Conservation (phyloP, 1,140 invertebrate genomes). For the Drosophila punjabiensis region DNA sequence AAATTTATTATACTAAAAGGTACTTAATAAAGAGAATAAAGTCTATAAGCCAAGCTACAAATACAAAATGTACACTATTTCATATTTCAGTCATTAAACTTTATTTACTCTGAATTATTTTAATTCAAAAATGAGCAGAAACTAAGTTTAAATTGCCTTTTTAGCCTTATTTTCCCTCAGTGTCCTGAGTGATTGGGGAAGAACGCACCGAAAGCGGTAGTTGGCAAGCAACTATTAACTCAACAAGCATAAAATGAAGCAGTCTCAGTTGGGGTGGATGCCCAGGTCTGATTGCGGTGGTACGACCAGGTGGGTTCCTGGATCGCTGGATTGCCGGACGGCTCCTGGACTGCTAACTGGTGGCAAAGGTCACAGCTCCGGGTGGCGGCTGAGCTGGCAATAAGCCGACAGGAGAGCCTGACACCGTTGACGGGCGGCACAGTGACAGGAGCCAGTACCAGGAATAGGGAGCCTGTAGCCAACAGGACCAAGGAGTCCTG, state of each 20-base stretch:
- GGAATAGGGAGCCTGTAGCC: slow-evolving; percentile 4
- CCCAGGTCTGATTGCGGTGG: slow-evolving; percentile 25
- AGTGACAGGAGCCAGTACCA: slow-evolving; percentile 43
- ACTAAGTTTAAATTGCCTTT: background rate
- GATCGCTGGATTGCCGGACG: background rate
- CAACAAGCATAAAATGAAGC: slow-evolving; percentile 83
- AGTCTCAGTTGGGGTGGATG: slow-evolving; percentile 27
- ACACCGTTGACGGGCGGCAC: slow-evolving; percentile 64
- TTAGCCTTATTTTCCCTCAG: background rate
- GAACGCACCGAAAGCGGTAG: slow-evolving; percentile 50
- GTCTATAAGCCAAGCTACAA: background rate
- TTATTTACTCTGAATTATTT: background rate
- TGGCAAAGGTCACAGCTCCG: slow-evolving; percentile 51
- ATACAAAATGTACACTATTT: background rate
- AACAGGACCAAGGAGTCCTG: background rate
- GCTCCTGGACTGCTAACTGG: slow-evolving; percentile 10
- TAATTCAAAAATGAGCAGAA: background rate
- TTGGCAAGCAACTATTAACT: slow-evolving; percentile 78
- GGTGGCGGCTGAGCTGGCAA: slow-evolving; percentile 60
- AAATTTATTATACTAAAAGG: background rate
- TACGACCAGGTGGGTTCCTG: slow-evolving; percentile 10
- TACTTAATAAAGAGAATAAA: no score
- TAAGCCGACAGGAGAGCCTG: slow-evolving; percentile 74
- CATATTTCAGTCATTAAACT: background rate
- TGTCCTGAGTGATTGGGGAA: background rate